phyloP scores from a whole-genome alignment of 2,113 vertebrate genomes.

The Rhadina sibilatrix region DNA sequence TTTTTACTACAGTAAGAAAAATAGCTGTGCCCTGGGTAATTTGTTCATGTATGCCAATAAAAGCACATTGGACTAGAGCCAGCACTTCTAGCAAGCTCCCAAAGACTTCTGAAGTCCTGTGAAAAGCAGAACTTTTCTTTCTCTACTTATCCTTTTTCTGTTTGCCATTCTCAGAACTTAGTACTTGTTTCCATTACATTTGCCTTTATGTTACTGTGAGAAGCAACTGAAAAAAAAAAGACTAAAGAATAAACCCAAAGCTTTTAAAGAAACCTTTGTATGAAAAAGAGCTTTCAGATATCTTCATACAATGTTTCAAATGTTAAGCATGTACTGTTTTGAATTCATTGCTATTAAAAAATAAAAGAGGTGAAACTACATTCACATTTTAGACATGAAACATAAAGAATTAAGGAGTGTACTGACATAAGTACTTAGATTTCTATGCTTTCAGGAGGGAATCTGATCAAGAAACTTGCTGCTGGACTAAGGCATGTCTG shows the following conservation, averaged over 20 bases:
- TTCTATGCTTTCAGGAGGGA: background rate
- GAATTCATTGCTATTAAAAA: background rate
- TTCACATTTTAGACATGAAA: background rate
- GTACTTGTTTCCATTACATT: background rate
- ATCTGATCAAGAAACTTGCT: background rate
- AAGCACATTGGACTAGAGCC: slow-evolving; percentile 46
- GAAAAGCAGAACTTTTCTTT: background rate
- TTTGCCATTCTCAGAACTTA: background rate
- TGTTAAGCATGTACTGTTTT: background rate
- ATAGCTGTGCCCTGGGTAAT: slow-evolving; percentile 52
- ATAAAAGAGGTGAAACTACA: background rate
- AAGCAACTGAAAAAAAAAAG: background rate
- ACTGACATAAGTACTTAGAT: background rate
- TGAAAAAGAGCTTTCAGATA: background rate
- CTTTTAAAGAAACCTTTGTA: background rate
- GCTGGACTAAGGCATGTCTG: background rate
- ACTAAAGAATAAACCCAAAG: background rate
- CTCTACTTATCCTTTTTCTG: background rate
- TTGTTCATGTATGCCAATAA: slow-evolving; percentile 53
- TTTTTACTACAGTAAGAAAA: slow-evolving; percentile 60
- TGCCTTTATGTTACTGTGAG: background rate
- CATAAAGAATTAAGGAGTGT: background rate
- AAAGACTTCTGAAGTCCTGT: slow-evolving; percentile 1
- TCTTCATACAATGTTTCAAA: background rate
- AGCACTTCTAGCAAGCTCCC: slow-evolving; percentile 30